Evolutionary conservation across 2,797 vertebrate species (phyloP).

Genomic region (Tokudaia tokunoshimensis): DNA sequence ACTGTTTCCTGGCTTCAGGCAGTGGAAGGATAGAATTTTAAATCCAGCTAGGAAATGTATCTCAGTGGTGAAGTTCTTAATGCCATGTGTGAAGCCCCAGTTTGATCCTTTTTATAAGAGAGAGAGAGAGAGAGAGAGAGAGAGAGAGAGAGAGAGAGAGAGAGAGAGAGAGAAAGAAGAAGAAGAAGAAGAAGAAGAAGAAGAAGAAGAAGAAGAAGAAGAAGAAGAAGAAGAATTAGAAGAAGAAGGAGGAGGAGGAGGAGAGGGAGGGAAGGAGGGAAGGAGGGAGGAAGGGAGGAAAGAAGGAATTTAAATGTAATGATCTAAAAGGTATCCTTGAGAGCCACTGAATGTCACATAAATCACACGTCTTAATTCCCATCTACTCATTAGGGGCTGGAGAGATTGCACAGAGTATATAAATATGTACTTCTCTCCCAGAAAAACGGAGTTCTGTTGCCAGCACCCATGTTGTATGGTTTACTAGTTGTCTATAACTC

Average conservation of each 20-base stretch:
- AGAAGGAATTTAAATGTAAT: too few species aligned
- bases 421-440: too few species aligned
- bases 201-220: fast-evolving
- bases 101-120: not conserved
- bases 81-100: not conserved
- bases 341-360: not conserved
- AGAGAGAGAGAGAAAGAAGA: fast-evolving
- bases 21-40: not conserved
- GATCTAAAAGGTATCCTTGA: not conserved
- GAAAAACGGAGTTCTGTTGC: not conserved
- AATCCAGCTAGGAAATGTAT: not conserved
- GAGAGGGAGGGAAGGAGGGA: fast-evolving
- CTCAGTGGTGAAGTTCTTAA: not conserved
- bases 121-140: fast-evolving
- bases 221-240: fast-evolving
- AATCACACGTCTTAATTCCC: conserved; percentile 2
- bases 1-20: not conserved
- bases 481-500: not conserved
- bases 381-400: not conserved
- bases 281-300: fast-evolving
- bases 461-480: not conserved
- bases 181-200: fast-evolving
- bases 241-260: fast-evolving
- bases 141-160: fast-evolving
- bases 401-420: not conserved